Conservation (phyloP, 2,113 vertebrate species). For the Ptychochromis oligacanthus region DNA sequence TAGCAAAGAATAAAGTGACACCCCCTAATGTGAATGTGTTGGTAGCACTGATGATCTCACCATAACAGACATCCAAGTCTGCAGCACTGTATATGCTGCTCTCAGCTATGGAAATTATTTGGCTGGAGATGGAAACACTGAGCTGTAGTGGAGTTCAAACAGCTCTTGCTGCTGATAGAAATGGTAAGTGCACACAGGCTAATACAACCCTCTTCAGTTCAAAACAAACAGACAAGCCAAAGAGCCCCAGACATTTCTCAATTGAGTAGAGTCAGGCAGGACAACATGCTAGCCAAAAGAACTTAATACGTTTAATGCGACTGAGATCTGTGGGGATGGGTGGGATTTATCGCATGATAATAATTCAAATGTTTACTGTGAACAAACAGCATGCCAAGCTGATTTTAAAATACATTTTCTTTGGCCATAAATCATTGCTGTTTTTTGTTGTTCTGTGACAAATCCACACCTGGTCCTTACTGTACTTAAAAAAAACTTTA, state of each 20-base stretch:
- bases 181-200: neutral
- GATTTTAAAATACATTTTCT: neutral
- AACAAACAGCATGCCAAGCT: neutral
- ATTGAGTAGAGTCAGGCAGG: neutral
- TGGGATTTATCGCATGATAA: neutral
- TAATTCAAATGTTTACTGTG: neutral
- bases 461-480: neutral
- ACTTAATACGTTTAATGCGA: neutral
- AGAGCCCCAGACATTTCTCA: neutral
- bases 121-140: neutral
- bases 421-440: neutral
- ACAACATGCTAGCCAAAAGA: neutral
- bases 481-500: neutral
- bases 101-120: conserved; percentile 6
- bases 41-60: neutral
- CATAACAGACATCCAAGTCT: neutral
- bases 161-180: neutral
- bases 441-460: neutral
- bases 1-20: neutral
- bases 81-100: neutral
- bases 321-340: neutral
- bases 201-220: neutral
- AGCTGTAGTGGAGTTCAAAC: neutral
- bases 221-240: neutral
- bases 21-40: neutral